Evolutionary conservation across 2,113 vertebrate genomes (phyloP).

Genomic region (Triplophysa dalaica): DNA sequence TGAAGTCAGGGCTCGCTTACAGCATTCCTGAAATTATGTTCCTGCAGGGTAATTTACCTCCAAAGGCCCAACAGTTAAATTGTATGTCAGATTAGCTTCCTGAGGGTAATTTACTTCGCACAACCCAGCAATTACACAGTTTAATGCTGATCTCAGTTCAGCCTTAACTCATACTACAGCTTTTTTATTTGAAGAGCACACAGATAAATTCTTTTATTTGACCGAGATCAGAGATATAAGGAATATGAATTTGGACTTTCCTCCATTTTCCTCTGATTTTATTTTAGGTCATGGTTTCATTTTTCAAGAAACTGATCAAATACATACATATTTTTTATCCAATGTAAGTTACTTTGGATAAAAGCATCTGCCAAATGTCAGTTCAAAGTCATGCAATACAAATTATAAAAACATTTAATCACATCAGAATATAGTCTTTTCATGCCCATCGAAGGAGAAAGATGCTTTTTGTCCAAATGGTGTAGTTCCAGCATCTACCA

Average conservation of each 20-base stretch:
- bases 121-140: constrained; percentile 25
- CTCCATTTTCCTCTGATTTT: constrained; percentile 53
- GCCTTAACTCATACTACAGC: constrained; percentile 39
- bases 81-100: constrained; percentile 27
- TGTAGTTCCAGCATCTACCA: too few relatives aligned
- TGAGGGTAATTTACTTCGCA: constrained; percentile 26
- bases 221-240: constrained; percentile 51
- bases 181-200: constrained; percentile 52
- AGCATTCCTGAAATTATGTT: constrained; percentile 2
- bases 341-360: too few relatives aligned
- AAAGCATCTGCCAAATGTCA: too few relatives aligned
- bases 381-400: too few relatives aligned
- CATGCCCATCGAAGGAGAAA: too few relatives aligned
- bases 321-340: too few relatives aligned
- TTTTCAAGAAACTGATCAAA: too few relatives aligned
- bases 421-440: too few relatives aligned
- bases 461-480: too few relatives aligned
- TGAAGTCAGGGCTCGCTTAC: constrained; percentile 34
- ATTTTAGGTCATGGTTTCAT: too few relatives aligned
- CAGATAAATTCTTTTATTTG: constrained; percentile 42
- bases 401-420: too few relatives aligned
- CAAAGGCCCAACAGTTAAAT: constrained; percentile 3
- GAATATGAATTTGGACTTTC: constrained; percentile 30
- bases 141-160: constrained; percentile 26
- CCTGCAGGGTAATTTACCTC: constrained; percentile 32